Evolutionary conservation across 2,113 vertebrate species (phyloP), one percentile per base, ranked within the genome.

Genomic region (Melanerpes formicivorus): DNA sequence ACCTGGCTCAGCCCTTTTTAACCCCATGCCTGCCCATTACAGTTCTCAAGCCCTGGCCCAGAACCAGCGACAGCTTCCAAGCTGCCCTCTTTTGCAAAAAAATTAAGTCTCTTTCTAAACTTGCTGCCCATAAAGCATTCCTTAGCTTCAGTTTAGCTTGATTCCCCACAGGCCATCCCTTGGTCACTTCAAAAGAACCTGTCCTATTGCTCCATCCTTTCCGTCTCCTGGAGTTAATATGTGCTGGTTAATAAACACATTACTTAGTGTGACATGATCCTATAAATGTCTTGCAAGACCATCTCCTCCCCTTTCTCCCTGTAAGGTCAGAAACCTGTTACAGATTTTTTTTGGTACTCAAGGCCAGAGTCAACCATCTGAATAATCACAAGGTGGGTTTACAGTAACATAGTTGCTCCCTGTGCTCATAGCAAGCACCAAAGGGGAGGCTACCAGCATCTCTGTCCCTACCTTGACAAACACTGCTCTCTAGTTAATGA

Each of bases 371-470:
- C 32, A 63, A n/a, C 14, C 25, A 42, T 48, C 14, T 29, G 58
- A 46, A 11, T 14, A 37, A n/a, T 17, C 21, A 21, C 48, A 54
- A 54, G 22, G 3, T 10, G 4, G 23, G 9, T 32, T 18, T 0
- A 0, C 2, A 30, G 42, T 27, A 32, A 13, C 60, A 52, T 40
- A 67, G 29, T 32, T 65, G 70, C 52, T 78, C 58, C 55, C 54
- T 64, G 54, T 32, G 78, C 23, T 46, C 18, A 5, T 8, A 3
- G 16, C 2, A 3, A 80, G n/a, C 5, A 12, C 52, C 67, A 5
- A 56, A 42, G 23, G 12, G 32, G 18, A 78, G 8, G 42, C 37
- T 78, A 48, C 13, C 1, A 0, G 54, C 32, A 15, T 19, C 74
- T 77, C 77, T 58, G 18, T 30, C 30, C 54, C 48, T 75, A 7